Evolutionary conservation across 2,113 vertebrate species (phyloP), one percentile per base, ranked within the genome.

Genomic region (Peucedramus taeniatus): DNA sequence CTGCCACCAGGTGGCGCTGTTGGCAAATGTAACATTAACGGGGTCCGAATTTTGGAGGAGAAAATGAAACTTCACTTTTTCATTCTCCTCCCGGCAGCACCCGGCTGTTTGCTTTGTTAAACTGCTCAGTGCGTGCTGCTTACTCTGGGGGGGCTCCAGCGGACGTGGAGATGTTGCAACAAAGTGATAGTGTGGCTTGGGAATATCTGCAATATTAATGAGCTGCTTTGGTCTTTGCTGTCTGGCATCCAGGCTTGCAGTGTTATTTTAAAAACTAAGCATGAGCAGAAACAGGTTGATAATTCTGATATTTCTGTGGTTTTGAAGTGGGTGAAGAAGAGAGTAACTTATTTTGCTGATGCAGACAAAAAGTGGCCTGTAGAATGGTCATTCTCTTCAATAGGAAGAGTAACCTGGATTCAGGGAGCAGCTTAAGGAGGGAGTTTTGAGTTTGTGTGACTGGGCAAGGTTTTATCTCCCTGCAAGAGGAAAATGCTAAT

Each of bases 21-120:
- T 98, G 97, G 98, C 98, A 98, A 98, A 93, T 97, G 94, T 56
- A 98, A 98, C 97, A 71, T 72, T 7, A 83, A 20, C 94, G 61
- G 22, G 7, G 19, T 0, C 13, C 13, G 13, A 20, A 20, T 6
- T 22, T n/a, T 22, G 14, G 31, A 13, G 47, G 31, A 13, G 14
- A 21, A 33, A 56, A 1, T 2, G 9, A 12, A 50, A 16, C 44
- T 59, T 42, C 9, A 3, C 42, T 37, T 49, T 17, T 15, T 5
- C n/a, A 0, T 27, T 28, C 22, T 82, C 11, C 24, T 57, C 24
- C 65, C 23, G 57, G 15, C 50, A 17, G 5, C 24, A 11, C 24
- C 28, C 30, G 47, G 37, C 10, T 35, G 39, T 56, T 70, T 23
- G 40, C 70, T 86, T n/a, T 49, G 39, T n/a, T 63, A 19, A 83